Percentiles rank a stretch among this genome's conserved stretches.
These are phyloP conservation scores for Poecilia picta DNA, from an alignment of 2,797 vertebrate genomes.

Conservation along the genomic window DNA sequence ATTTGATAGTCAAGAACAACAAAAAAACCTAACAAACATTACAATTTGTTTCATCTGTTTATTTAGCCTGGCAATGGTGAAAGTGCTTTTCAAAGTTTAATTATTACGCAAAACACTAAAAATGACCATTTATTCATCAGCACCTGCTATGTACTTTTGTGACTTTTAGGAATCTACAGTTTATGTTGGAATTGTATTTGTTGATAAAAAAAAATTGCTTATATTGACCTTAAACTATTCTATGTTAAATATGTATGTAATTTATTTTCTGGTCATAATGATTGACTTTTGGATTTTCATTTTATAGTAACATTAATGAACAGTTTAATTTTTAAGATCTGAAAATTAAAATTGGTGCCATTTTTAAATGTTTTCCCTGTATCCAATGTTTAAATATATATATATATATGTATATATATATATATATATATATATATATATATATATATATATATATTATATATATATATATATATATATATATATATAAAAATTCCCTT, in stretches of 20 bases:
- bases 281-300: neutral
- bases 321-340: neutral
- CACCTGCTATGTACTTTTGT: neutral
- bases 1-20: constrained; percentile 1
- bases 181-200: neutral
- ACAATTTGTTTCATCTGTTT: neutral
- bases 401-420: no score
- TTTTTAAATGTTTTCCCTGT: neutral
- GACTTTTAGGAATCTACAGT: neutral
- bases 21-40: neutral
- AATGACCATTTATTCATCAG: neutral
- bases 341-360: neutral
- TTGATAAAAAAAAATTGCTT: neutral
- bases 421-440: no score
- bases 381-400: no score
- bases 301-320: neutral
- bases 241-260: neutral
- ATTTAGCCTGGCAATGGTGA: neutral
- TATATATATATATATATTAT: no score
- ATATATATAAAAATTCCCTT: no score
- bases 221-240: neutral
- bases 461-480: no score
- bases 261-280: neutral
- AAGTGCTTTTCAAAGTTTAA: neutral
- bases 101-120: neutral